Base-by-base conservation (phyloP, 2,888 invertebrate genomes). In the Cantharis rufa region DNA sequence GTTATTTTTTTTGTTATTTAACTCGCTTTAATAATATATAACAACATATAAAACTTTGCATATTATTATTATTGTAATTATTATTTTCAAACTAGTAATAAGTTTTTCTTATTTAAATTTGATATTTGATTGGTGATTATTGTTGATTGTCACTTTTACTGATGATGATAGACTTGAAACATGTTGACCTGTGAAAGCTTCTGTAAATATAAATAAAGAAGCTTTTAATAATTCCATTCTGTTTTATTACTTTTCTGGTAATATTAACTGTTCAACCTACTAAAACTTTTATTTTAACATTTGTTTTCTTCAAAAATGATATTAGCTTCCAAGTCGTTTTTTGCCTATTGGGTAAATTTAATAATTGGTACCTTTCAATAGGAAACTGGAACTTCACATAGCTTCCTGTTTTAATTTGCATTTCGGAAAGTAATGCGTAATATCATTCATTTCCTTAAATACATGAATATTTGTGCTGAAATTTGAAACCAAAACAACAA, bases 141-240 rank as follows among this genome's bases (percentile, higher is more conserved):
- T 84, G 64, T 81, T 82, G 81, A 80, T 81, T 81, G 81, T 84
- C 82, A 83, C 68, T 61, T 66, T 84, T 81, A 85, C 83, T 87
- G 86, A 86, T 87, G 86, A 86, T 84, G 86, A 87, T 87, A 86
- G 85, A 87, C 87, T 87, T 87, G 87, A 85, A 84, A 83, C 83
- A 71, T 84, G 84, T 84, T 86, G 80, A 82, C 81, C 79, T 83
- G 82, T 86, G 85, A 83, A 84, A 84, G 86, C 87, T 88, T 88
- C 88, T 86, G 83, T 85, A 82, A 85, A 85, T 86, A 86, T 84
- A 85, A 87, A 86, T 87, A 87, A 86, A 87, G 86, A 86, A 85
- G 85, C 85, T 84, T 82, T 71, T 76, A 82, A 80, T 69, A 66
- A 68, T 71, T 72, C 24, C 62, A 9, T 62, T 15, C 32, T 63